phyloP scores from a whole-genome alignment of 2,113 vertebrate species.

The Thalassarche chlororhynchos region DNA sequence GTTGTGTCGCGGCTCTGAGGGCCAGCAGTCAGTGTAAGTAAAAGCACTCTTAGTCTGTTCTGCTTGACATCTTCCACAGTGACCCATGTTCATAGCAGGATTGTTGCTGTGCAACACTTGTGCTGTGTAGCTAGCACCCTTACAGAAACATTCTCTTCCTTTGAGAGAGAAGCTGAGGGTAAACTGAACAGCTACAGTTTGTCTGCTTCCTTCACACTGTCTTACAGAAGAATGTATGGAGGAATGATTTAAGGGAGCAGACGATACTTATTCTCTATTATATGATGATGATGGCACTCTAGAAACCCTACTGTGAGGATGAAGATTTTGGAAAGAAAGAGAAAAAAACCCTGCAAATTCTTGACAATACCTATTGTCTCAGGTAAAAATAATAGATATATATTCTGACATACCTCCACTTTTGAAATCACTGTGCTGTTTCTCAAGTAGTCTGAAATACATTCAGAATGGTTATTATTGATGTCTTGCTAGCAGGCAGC shows the following conservation, averaged over 20 bases:
- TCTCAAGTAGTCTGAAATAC: neutral
- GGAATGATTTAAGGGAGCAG: neutral
- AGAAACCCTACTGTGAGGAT: neutral
- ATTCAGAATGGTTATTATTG: neutral
- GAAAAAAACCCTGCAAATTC: neutral
- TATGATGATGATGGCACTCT: neutral
- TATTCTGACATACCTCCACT: neutral
- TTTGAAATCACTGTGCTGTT: neutral
- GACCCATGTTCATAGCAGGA: neutral
- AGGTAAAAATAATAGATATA: neutral
- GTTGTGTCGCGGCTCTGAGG: neutral
- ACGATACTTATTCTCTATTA: neutral
- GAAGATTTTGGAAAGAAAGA: neutral
- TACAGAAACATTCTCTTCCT: rapidly evolving
- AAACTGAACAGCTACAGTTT: neutral
- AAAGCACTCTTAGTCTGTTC: neutral
- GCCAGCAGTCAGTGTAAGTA: rapidly evolving
- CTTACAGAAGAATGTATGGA: neutral
- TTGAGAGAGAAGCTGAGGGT: neutral
- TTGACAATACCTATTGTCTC: neutral
- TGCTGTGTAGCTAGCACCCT: neutral
- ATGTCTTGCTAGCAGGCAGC: neutral
- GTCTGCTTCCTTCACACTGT: neutral
- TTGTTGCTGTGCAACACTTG: neutral
- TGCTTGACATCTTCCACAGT: neutral